Evolutionary conservation across 2,113 vertebrate genomes (phyloP), one percentile per base, ranked within the genome.

Genomic region (Apteryx owenii): DNA sequence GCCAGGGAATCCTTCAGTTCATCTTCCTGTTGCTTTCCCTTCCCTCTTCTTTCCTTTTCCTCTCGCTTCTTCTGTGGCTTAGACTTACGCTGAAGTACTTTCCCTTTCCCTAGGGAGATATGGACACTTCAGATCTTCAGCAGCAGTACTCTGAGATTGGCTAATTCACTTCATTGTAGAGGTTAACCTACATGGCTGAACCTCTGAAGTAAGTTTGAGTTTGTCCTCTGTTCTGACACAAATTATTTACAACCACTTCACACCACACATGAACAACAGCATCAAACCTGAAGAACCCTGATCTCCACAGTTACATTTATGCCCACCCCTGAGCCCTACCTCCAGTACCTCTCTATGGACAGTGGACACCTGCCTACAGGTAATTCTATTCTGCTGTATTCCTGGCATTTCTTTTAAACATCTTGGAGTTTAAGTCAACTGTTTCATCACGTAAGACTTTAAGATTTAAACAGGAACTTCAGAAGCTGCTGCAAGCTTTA

Each of bases 21-120:
- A 23, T 99, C 99, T 48, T 99, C 98, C 77, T 98, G 99, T 53
- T 96, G 98, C 95, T 98, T 99, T 88, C 96, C 98, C 89, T 98
- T 98, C n/a, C 96, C 97, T 96, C 98, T 99, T 96, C 98, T 99
- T 53, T 99, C 99, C 89, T 98, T 99, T 95, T 99, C 99, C 84
- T 99, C 99, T 65, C 98, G 99, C 94, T 99, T 99, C 95, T 98
- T 99, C 84, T 98, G 99, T 58, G 98, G 97, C 97, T 99, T 99
- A 72, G 98, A 94, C 98, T 99, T 99, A 29, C 98, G 98, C 42
- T 98, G 98, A 94, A 98, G 96, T 51, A 81, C 71, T 94, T 99
- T 99, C 93, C 98, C 99, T 99, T 99, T 99, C 96, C 98, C 98
- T 98, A 88, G 46, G 72, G 79, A 94, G 73, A 98, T 72, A 87